Percentiles rank a stretch among this genome's conserved stretches.
phyloP scores from a whole-genome alignment of 2,797 vertebrate genomes.

The Falco naumanni region DNA sequence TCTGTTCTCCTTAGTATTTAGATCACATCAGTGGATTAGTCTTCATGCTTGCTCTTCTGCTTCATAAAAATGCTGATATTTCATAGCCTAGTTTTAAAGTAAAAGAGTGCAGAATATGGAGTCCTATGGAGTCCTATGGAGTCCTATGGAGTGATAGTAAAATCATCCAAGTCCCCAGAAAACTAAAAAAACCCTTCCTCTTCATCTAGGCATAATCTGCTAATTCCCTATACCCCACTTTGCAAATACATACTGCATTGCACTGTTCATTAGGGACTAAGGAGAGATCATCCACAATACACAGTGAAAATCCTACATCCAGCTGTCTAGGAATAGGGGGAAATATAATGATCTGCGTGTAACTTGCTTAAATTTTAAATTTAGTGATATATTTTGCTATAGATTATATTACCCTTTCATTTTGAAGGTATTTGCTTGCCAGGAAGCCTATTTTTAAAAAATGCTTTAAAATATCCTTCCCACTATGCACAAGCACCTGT shows the following conservation, averaged over 20 bases:
- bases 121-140: neutral
- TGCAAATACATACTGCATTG: neutral
- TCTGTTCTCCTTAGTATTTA: neutral
- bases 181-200: neutral
- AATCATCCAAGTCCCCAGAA: neutral
- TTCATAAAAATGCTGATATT: neutral
- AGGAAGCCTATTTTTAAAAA: neutral
- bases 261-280: neutral
- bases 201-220: neutral
- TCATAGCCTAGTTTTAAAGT: neutral
- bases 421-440: neutral
- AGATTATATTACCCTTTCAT: neutral
- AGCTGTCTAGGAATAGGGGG: neutral
- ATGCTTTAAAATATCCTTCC: neutral
- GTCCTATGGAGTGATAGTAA: neutral
- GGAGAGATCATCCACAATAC: neutral
- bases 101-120: neutral
- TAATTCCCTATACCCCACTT: neutral
- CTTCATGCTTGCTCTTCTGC: neutral
- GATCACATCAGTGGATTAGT: neutral
- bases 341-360: neutral
- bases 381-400: neutral
- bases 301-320: neutral
- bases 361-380: neutral
- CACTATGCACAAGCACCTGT: neutral